phyloP scores from a whole-genome alignment of 2,113 vertebrate genomes.

The Poecile atricapillus region DNA sequence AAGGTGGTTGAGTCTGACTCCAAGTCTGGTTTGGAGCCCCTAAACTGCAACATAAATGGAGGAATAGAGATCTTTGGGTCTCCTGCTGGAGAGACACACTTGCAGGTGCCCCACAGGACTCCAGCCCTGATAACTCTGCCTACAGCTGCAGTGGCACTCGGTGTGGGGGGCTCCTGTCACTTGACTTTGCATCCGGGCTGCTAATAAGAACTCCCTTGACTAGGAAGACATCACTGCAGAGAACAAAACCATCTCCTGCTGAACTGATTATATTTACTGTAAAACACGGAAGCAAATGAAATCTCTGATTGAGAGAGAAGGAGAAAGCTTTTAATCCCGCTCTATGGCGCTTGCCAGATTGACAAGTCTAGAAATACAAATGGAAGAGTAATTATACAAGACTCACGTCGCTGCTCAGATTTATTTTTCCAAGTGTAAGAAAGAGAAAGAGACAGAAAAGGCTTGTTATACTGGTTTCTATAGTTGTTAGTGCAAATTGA shows the following conservation, averaged over 20 bases:
- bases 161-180: neutral
- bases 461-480: neutral
- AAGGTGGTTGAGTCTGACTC: too few species aligned
- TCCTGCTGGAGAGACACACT: neutral
- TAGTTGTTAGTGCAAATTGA: constrained; percentile 26
- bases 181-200: neutral
- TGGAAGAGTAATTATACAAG: constrained; percentile 64
- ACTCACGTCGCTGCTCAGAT: constrained; percentile 12
- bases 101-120: neutral
- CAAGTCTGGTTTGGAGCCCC: fast-evolving
- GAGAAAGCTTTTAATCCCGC: constrained; percentile 17
- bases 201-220: neutral
- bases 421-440: constrained; percentile 40
- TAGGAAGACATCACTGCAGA: neutral
- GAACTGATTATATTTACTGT: constrained; percentile 30
- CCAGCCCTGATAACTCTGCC: fast-evolving
- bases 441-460: constrained; percentile 48
- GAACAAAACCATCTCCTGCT: constrained; percentile 24
- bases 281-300: constrained; percentile 35
- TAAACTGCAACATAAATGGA: neutral
- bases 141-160: neutral
- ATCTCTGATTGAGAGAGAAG: constrained; percentile 30
- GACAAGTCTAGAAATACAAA: constrained; percentile 28
- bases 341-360: neutral
- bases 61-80: neutral